Evolutionary conservation across 2,113 vertebrate genomes (phyloP), one percentile per base, ranked within the genome.

Genomic region (Argyrosomus japonicus): DNA sequence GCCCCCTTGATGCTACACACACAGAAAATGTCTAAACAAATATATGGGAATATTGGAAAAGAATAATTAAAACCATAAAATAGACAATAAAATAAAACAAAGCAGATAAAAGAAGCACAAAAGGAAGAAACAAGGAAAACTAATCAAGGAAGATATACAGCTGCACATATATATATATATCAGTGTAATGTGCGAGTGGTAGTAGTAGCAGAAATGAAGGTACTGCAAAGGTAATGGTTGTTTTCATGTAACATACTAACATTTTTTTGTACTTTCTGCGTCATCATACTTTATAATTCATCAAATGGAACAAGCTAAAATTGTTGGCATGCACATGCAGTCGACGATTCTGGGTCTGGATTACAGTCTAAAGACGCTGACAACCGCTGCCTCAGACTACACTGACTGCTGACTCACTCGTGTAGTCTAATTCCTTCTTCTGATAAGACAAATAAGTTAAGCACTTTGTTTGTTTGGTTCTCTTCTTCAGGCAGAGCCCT

Each of bases 401-500:
- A 21, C 36, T 27, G 7, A n/a, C 80, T 43, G 2, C 40, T 10
- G 43, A 17, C 40, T 62, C 6, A 25, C 14, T 57, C 12, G 3
- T 45, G n/a, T 43, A 17, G n/a, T 21, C 7, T 8, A 6, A 5
- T 43, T 14, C 2, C 36, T 17, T 25, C n/a, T 13, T 14, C 0
- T 43, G 36, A 48, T 23, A 13, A 18, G 32, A 70, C 51, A 60
- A 57, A 48, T 5, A 15, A 67, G 13, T 62, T 10, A 60, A 54
- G 36, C 23, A 1, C 12, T 43, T 19, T 10, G 14, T 77, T 19
- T 74, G 27, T 80, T 48, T 54, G 25, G 25, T 40, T 84, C 15
- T 87, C 27, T 27, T 85, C 54, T 64, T 54, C 79, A 96, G 95
- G 92, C 85, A 14, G 95, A 95, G 43, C 87, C 92, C 48, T 93